Conservation (phyloP, 2,113 vertebrate species). For the Arvicanthis niloticus region DNA sequence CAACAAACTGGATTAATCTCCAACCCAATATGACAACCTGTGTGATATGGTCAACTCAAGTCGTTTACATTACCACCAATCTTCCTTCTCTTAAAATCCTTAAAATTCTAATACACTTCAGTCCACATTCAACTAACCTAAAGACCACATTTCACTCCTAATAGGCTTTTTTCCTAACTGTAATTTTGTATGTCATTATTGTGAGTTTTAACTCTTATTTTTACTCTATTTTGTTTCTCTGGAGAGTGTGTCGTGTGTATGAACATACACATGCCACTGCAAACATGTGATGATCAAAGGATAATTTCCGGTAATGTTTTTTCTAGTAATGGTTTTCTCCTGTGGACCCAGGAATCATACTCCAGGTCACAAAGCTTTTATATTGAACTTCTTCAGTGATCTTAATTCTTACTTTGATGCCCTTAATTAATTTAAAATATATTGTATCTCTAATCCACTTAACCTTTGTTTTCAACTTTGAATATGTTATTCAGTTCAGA, state of each 20-base stretch:
- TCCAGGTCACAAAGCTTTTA: background rate
- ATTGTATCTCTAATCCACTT: background rate
- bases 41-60: background rate
- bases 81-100: background rate
- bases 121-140: background rate
- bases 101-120: conserved; percentile 29
- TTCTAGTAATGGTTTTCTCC: background rate
- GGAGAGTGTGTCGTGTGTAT: background rate
- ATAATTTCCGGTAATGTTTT: background rate
- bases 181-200: background rate
- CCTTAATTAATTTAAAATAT: background rate
- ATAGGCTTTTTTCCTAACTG: background rate
- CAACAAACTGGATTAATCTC: background rate
- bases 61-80: conserved; percentile 52
- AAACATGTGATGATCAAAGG: background rate
- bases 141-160: background rate
- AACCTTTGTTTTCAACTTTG: background rate
- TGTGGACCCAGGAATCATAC: background rate
- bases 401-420: background rate
- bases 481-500: conserved; percentile 5
- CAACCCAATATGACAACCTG: background rate
- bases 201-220: background rate
- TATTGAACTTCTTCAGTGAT: background rate
- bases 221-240: background rate
- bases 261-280: background rate